Conservation (phyloP, 2,113 vertebrate genomes). For the Tursiops truncatus region DNA sequence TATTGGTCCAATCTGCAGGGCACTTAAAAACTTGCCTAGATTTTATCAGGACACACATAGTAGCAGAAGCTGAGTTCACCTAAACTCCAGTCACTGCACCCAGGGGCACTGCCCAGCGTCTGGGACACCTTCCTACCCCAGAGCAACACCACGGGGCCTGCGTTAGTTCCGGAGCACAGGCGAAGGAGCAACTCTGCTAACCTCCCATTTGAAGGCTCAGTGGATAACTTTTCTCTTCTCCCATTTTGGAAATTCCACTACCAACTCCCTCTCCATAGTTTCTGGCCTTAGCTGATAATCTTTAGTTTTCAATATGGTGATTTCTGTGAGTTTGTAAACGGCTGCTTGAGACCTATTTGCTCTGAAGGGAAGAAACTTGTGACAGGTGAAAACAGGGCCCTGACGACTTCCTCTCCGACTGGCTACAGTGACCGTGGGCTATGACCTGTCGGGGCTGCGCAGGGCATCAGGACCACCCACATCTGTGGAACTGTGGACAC, state of each 20-base stretch:
- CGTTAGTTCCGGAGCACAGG: not conserved
- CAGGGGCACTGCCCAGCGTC: not conserved
- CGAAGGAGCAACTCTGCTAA: not conserved
- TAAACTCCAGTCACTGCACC: too few relatives aligned
- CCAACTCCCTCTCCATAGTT: not conserved
- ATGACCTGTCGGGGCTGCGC: too few relatives aligned
- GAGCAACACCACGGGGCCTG: too few relatives aligned
- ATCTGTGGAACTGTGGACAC: not conserved
- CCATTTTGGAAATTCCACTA: not conserved
- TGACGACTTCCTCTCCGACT: not conserved
- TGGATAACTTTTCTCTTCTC: not conserved
- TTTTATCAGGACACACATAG: fast-evolving
- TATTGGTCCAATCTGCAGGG: not conserved
- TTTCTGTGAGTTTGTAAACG: not conserved
- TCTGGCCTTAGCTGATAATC: not conserved
- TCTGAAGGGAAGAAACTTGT: not conserved
- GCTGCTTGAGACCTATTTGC: conserved; percentile 14
- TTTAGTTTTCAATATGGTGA: not conserved
- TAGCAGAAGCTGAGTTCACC: not conserved
- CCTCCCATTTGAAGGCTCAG: not conserved
- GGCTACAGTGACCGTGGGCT: not conserved
- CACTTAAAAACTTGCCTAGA: not conserved
- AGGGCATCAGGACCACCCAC: not conserved
- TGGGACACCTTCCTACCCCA: not conserved
- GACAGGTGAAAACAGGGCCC: not conserved